Base-by-base conservation (phyloP, 2,113 vertebrate species). In the Psephotus haematonotus region DNA sequence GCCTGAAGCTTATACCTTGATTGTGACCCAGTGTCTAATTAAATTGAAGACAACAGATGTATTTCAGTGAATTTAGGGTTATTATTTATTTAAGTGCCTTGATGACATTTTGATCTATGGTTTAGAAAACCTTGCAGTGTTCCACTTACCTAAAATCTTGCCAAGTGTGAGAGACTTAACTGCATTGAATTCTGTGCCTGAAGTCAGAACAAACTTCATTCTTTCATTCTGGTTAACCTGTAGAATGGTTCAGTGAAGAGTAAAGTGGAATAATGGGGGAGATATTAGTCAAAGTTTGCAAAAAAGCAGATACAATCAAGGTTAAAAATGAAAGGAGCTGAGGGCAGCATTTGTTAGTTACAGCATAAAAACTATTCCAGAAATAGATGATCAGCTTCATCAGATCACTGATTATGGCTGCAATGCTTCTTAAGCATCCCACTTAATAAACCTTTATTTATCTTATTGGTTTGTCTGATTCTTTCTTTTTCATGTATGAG, bases 111-210 rank as follows among this genome's bases (percentile, higher is more conserved):
- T 86, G 14, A 83, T 83, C 5, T 39, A 33, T 22, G 10, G 31
- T 88, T 84, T 64, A 35, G 72, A 85, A 67, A 71, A 92, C 11
- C 2, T 6, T 44, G 14, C 12, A 2, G 2, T 84, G 43, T 83
- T 93, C 80, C 76, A 98, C 99, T 98, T 95, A 99, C 99, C 98
- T 78, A 95, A 97, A 92, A 99, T 97, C 97, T 98, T 98, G 57
- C 99, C 99, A 65, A 99, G 97, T 60, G 98, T 94, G 44, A 99
- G 97, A 28, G 98, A 98, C 78, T 97, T 98, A 94, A 99, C 82
- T 65, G 98, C 98, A 88, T 98, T 99, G 96, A 99, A 99, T 87
- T 99, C 99, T 53, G 94, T 98, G 50, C 98, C 99, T 79, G 98
- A 99, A 29, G 98, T 98, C 63, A 99, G 92, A 92, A 98, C 97